A percentile compares a stretch with the other conserved stretches of the same genome.
Conservation (phyloP, 53 echinoderm and acorn worm species). For the Patiria pectinifera region DNA sequence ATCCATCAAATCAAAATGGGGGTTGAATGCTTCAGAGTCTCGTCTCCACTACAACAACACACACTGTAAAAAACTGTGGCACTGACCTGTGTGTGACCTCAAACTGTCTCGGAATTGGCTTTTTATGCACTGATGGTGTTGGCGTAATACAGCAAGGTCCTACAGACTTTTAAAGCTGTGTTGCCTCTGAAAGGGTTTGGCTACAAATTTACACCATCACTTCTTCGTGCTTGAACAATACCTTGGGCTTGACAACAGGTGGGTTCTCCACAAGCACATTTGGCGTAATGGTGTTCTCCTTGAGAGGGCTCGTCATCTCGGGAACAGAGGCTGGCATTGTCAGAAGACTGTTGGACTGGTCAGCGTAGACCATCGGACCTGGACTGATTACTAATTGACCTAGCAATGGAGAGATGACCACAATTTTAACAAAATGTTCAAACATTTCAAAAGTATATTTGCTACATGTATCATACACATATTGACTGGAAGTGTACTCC, state of each 20-base stretch:
- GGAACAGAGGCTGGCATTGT: slow-evolving; percentile 69
- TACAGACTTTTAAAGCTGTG: background rate
- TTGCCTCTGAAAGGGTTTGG: no score
- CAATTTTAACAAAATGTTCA: background rate
- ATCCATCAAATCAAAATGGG: no score
- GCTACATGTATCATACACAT: no score
- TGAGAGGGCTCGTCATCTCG: slow-evolving; percentile 35
- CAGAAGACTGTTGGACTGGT: slow-evolving; percentile 74
- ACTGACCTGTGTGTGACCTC: no score
- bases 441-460: background rate
- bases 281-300: slow-evolving; percentile 29
- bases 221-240: background rate
- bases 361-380: slow-evolving; percentile 79
- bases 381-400: slow-evolving; percentile 93
- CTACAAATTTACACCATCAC: background rate
- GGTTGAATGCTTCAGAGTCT: no score
- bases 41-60: no score
- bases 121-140: no score
- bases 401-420: slow-evolving; percentile 22
- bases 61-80: no score
- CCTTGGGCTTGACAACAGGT: slow-evolving; percentile 18
- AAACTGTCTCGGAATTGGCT: no score
- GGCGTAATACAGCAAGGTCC: background rate
- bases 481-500: no score
- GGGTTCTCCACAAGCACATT: slow-evolving; percentile 13